Conservation (phyloP, 2,113 vertebrate species). For the Pseudorhombus dupliciocellatus region DNA sequence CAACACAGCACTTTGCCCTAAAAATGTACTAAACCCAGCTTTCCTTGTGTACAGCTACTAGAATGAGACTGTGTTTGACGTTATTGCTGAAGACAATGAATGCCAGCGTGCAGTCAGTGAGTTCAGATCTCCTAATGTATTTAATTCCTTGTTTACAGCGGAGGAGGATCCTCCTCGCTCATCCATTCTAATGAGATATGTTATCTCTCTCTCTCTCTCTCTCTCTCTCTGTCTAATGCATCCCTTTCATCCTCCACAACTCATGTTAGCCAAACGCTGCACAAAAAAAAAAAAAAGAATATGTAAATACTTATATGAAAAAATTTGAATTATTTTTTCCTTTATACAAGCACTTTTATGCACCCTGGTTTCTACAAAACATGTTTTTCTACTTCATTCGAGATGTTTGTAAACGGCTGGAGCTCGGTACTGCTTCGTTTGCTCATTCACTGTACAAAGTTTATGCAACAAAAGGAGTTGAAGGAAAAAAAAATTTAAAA, state of each 20-base stretch:
- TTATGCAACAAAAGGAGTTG: conserved; percentile 52
- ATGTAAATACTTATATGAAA: conserved; percentile 64
- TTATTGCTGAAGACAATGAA: conserved; percentile 77
- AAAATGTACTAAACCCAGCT: conserved; percentile 40
- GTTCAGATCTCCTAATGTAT: conserved; percentile 39
- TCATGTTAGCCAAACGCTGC: conserved; percentile 46
- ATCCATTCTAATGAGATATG: conserved; percentile 39
- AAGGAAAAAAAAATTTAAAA: conserved; percentile 8
- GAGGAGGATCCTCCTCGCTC: conserved; percentile 24
- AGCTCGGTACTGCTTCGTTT: no score
- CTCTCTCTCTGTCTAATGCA: conserved; percentile 30
- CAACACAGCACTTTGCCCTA: conserved; percentile 71
- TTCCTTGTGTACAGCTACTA: conserved; percentile 33
- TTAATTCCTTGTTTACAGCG: conserved; percentile 67
- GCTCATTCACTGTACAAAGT: no score
- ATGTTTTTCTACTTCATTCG: conserved; percentile 61
- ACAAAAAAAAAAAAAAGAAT: conserved; percentile 59
- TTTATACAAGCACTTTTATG: conserved; percentile 78
- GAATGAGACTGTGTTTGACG: conserved; percentile 50
- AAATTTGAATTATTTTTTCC: conserved; percentile 58
- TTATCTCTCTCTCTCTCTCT: conserved; percentile 50
- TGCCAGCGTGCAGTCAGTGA: conserved; percentile 45
- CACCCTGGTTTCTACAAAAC: conserved; percentile 65
- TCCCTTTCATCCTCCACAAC: conserved; percentile 5
- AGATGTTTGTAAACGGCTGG: background rate